Conservation (phyloP, 2,113 vertebrate genomes). For the Varanus salvator region DNA sequence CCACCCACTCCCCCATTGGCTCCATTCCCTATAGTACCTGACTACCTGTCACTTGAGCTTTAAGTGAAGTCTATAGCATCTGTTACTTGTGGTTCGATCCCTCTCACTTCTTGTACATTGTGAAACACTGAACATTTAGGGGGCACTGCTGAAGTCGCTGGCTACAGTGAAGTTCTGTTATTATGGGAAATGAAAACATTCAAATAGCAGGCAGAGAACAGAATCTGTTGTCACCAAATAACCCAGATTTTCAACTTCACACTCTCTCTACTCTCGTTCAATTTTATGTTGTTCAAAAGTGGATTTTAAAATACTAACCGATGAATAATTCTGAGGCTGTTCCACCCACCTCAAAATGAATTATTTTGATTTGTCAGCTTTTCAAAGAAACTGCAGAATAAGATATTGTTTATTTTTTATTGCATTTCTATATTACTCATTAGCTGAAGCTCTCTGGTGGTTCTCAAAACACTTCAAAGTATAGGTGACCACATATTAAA, state of each 20-base stretch:
- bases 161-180: background rate
- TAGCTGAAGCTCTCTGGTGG: too few relatives aligned
- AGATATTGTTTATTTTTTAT: background rate
- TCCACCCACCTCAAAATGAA: background rate
- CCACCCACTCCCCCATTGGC: background rate
- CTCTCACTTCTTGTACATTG: background rate
- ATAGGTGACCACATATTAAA: too few relatives aligned
- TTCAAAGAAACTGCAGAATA: background rate
- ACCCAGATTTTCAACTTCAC: background rate
- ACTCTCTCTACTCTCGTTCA: background rate
- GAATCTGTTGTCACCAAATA: background rate
- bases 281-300: background rate
- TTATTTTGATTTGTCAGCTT: background rate
- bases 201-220: background rate
- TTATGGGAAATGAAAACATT: background rate
- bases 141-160: background rate
- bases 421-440: too few relatives aligned
- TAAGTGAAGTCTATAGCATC: conserved; percentile 38
- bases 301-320: conserved; percentile 8
- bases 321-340: background rate
- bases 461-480: too few relatives aligned
- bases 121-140: background rate
- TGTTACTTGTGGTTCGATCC: background rate
- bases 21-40: background rate
- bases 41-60: background rate